Evolutionary conservation across 2,113 vertebrate genomes (phyloP).

Genomic region (Cheilinus undulatus): DNA sequence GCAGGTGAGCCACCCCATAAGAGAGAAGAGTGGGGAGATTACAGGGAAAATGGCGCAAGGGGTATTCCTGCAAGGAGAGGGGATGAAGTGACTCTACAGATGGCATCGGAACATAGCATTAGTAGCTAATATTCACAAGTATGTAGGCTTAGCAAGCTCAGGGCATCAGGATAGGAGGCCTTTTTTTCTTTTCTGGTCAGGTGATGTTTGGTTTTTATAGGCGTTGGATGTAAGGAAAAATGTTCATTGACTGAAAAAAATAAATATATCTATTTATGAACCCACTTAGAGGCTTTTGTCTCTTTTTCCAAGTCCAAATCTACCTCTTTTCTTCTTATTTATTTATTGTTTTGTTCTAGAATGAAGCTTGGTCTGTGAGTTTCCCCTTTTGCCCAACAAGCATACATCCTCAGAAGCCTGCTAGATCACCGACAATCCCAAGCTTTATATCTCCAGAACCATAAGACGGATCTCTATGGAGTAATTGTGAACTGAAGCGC

Average conservation of each 20-base stretch:
- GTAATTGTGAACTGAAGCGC: too few species aligned
- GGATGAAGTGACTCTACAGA: conserved; percentile 77
- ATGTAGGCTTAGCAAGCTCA: conserved; percentile 76
- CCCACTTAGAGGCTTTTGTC: background rate
- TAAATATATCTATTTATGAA: background rate
- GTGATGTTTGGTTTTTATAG: conserved; percentile 45
- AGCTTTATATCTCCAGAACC: too few species aligned
- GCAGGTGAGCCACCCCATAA: conserved; percentile 81
- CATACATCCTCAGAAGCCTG: too few species aligned
- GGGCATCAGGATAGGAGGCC: conserved; percentile 57
- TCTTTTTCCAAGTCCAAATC: background rate
- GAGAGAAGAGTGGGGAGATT: conserved; percentile 82
- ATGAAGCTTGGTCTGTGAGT: too few species aligned
- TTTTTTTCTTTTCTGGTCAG: conserved; percentile 38
- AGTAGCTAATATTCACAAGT: conserved; percentile 74
- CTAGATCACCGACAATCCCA: too few species aligned
- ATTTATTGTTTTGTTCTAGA: too few species aligned
- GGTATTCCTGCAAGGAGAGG: conserved; percentile 72
- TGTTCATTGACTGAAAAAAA: background rate
- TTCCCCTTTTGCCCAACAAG: too few species aligned
- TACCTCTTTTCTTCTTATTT: too few species aligned
- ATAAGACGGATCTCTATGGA: too few species aligned
- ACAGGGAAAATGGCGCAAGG: conserved; percentile 79
- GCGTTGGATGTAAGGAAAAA: conserved; percentile 46
- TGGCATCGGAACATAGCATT: conserved; percentile 82